Evolutionary conservation across 2,888 invertebrate genomes (phyloP), one percentile per base, ranked within the genome.

Genomic region (Drosophila neotestacea): DNA sequence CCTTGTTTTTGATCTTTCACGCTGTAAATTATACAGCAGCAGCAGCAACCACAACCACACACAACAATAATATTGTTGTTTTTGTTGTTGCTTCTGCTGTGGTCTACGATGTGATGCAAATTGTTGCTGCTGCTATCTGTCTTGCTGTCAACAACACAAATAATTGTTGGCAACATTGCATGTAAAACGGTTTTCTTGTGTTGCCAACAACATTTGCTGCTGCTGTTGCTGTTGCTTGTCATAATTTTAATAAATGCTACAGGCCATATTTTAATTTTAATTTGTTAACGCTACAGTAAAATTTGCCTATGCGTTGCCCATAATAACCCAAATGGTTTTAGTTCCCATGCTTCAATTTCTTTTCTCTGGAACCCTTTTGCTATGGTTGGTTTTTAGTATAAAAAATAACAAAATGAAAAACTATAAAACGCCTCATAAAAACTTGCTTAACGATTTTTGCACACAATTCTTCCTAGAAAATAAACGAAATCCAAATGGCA

Each of bases 141-240:
- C 72, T 79, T 58, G 82, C 85, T 85, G 82, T 82, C 82, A 82
- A 82, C 75, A 76, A 72, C 77, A 68, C 77, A 73, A 72, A 76
- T 76, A 76, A 76, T 76, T 76, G 76, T 76, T 77, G 76, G 73
- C 77, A 77, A 76, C 76, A 76, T 76, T 72, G 76, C 76, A 77
- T 62, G 77, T 59, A 65, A 68, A 76, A 77, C 77, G 68, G 72
- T 77, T 71, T 76, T 64, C 65, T 56, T 62, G 72, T 69, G 76
- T 77, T 76, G 76, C 59, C 76, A 76, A 76, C 85, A 77, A 69
- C 81, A 67, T 74, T 73, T 32, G 47, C 47, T 38, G 27, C 28
- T 56, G 27, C 28, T 56, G 59, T 56, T 66, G 65, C 63, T 51
- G 73, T 68, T 72, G 81, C 79, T 74, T 77, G 85, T 81, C 84